Evolutionary conservation across 2,797 vertebrate genomes (phyloP), one percentile per base, ranked within the genome.

Genomic region (Benthosema pterotum): DNA sequence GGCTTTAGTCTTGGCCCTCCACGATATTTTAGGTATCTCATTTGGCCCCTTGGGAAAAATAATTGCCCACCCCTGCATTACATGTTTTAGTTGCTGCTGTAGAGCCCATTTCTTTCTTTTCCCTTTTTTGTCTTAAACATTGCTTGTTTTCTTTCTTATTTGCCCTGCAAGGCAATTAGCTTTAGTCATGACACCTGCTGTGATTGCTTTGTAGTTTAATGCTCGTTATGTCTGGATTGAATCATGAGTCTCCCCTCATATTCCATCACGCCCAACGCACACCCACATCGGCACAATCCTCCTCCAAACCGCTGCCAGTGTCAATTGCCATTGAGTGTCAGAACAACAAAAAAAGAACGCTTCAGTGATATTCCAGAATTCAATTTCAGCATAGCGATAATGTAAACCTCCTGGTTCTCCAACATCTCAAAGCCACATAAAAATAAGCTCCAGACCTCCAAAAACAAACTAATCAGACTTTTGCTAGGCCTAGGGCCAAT

Each of bases 211-310:
- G 32, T 38, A 16, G n/a, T 55, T 55, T 12, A 3, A 57, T 43
- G 15, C 17, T 13, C 45, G 11, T 57, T 43, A 12, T 57, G 13
- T 57, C 42, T 57, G 17, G 55, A 57, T 19, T 19, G 42, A 13
- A 14, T 11, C n/a, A 19, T 57, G 7, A 11, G 38, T 66, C 22
- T 60, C 15, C 67, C 73, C 16, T 56, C 59, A 28, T 2, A 18
- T 15, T 47, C 9, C 11, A 57, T 54, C 8, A 57, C 3, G 22
- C 22, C 22, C 5, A 25, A 38, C 11, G 32, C 32, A 38, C 32
- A 38, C 32, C 32, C 32, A 9, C 32, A 38, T 38, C 8, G 11
- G 11, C 32, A 38, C 11, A 38, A 38, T 38, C 32, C 32, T 9
- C 8, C 32, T 38, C 32, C 32, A 38, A 38, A 69, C 42, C 56